Base-by-base conservation (phyloP, 2,797 vertebrate genomes). In the Eleutherodactylus coqui region DNA sequence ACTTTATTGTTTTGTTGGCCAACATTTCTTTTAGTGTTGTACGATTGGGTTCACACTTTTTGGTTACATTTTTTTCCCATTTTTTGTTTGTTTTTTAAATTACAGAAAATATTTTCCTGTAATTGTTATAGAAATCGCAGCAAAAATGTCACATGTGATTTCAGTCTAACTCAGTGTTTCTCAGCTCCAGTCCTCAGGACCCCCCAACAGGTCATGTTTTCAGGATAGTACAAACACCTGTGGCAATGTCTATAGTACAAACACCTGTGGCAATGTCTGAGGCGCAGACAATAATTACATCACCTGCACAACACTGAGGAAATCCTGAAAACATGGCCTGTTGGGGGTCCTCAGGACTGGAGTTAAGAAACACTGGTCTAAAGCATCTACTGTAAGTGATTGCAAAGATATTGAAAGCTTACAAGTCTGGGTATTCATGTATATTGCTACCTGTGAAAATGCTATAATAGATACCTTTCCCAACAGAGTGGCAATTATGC, bases 1-100 rank as follows among this genome's bases (percentile, higher is more conserved):
- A 45, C 24, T 55, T 73, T 73, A 73, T 73, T 73, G 21, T 45
- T 73, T 73, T 43, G 69, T 45, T 73, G 45, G 43, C n/a, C 69
- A 45, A 43, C 24, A 11, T 41, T 70, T 70, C 3, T 38, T 34
- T 19, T 24, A 19, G 16, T 34, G 62, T 19, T 21, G 24, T 38
- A 70, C 43, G 38, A 38, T 24, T n/a, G 36, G 69, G 38, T 43
- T 43, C 10, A 72, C 38, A 21, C 1, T 5, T 72, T 45, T 62
- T 6, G 43, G 69, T 4, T 4, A 13, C 69, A 45, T n/a, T 43
- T 43, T 43, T 32, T 2, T 38, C n/a, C n/a, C n/a, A n/a, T 24
- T 69, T 21, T 24, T 21, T 21, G 6, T 1, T 58, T 9, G 6
- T 58, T n/a, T n/a, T n/a, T n/a, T n/a, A n/a, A n/a, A 62, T 29